Conservation (phyloP, 2,113 vertebrate species). For the Maylandia zebra region DNA sequence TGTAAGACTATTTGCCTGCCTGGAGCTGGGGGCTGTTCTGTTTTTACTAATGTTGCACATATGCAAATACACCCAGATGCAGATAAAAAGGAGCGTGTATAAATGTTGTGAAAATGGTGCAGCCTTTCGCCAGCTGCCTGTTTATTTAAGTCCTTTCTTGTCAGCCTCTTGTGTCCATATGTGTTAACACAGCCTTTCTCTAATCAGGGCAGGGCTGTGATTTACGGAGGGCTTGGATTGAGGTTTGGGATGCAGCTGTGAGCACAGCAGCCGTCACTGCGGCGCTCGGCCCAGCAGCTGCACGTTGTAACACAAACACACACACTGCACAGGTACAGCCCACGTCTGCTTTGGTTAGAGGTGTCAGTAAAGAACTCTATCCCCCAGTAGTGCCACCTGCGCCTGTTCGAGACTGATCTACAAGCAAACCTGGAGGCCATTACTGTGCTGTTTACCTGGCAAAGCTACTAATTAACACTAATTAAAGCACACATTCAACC, state of each 20-base stretch:
- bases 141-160: constrained; percentile 31
- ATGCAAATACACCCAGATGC: neutral
- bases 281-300: constrained; percentile 45
- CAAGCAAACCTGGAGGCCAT: constrained; percentile 35
- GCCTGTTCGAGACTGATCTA: constrained; percentile 5
- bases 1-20: constrained; percentile 7
- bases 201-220: constrained; percentile 54
- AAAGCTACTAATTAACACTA: constrained; percentile 50
- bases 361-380: neutral
- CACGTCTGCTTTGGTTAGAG: constrained; percentile 18
- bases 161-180: constrained; percentile 38
- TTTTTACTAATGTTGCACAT: neutral
- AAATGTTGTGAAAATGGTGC: constrained; percentile 4
- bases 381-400: constrained; percentile 36
- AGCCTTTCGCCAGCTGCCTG: constrained; percentile 12
- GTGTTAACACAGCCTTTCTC: constrained; percentile 44
- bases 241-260: constrained; percentile 54
- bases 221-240: constrained; percentile 33
- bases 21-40: neutral
- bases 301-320: constrained; percentile 29
- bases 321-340: neutral
- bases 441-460: constrained; percentile 39
- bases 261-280: constrained; percentile 26
- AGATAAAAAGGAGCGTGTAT: constrained; percentile 26
- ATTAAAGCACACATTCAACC: constrained; percentile 54